Conservation (phyloP, 2,888 invertebrate species). For the Megalurothrips usitatus region DNA sequence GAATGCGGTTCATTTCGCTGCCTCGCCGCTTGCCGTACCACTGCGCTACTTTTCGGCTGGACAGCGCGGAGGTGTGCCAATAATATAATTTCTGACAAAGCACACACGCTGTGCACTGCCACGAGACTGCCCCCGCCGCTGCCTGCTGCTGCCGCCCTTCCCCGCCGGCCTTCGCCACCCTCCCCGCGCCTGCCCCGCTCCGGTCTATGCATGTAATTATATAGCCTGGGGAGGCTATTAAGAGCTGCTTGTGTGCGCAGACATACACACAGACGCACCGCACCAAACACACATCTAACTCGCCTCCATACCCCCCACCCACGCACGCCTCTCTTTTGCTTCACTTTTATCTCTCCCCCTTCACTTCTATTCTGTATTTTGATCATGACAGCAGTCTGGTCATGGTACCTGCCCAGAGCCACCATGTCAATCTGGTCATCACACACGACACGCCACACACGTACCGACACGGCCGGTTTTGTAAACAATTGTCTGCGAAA, state of each 20-base stretch:
- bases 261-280: conserved; percentile 19
- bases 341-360: no score
- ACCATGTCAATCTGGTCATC: no score
- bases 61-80: background rate
- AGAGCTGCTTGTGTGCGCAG: conserved; percentile 10
- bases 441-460: no score
- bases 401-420: no score
- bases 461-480: no score
- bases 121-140: background rate
- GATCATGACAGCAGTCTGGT: no score
- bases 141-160: background rate
- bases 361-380: no score
- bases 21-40: no score
- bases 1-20: no score
- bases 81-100: background rate
- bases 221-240: conserved; percentile 19
- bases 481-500: no score
- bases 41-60: background rate
- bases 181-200: background rate
- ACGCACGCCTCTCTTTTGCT: no score
- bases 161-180: background rate
- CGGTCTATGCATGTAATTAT: conserved; percentile 8
- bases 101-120: no score
- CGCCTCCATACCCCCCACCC: background rate
- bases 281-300: background rate